These are phyloP conservation scores for Boloria selene DNA, from an alignment of 2,888 invertebrate species.

Conservation along the genomic window DNA sequence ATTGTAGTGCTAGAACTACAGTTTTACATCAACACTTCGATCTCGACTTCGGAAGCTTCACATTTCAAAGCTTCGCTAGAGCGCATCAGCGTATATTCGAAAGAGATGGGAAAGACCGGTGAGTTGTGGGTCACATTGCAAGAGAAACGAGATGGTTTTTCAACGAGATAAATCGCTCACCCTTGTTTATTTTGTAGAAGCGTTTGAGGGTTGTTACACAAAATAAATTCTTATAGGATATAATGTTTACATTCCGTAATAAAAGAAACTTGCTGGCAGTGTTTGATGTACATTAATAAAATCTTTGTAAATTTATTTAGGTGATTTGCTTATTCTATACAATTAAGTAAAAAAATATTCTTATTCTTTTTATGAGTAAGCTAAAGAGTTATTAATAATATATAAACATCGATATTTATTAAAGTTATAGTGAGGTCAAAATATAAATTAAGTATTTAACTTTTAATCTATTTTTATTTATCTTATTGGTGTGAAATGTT, in stretches of 20 bases:
- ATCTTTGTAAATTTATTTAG: too few species aligned
- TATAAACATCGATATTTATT: too few species aligned
- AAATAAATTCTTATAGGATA: background rate
- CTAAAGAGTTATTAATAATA: too few species aligned
- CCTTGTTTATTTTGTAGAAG: slow-evolving; percentile 42
- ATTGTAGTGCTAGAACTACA: slow-evolving; percentile 46
- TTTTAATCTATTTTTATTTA: too few species aligned
- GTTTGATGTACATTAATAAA: too few species aligned
- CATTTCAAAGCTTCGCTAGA: slow-evolving; percentile 38
- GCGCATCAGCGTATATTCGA: slow-evolving; percentile 32
- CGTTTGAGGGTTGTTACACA: background rate
- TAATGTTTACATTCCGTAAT: background rate
- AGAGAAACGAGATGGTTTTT: slow-evolving; percentile 45
- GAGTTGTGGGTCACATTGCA: slow-evolving; percentile 39
- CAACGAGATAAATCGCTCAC: slow-evolving; percentile 49
- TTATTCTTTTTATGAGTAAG: too few species aligned
- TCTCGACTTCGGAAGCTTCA: slow-evolving; percentile 45
- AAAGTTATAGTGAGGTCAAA: too few species aligned
- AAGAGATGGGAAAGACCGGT: slow-evolving; percentile 28
- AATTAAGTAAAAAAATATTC: too few species aligned
- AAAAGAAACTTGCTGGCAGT: too few species aligned
- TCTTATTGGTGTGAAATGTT: too few species aligned
- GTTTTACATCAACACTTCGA: slow-evolving; percentile 52
- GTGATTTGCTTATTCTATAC: too few species aligned
- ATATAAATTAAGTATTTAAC: too few species aligned